Base-by-base conservation (phyloP, 2,888 invertebrate genomes). In the Hemicrepidius hirtus region DNA sequence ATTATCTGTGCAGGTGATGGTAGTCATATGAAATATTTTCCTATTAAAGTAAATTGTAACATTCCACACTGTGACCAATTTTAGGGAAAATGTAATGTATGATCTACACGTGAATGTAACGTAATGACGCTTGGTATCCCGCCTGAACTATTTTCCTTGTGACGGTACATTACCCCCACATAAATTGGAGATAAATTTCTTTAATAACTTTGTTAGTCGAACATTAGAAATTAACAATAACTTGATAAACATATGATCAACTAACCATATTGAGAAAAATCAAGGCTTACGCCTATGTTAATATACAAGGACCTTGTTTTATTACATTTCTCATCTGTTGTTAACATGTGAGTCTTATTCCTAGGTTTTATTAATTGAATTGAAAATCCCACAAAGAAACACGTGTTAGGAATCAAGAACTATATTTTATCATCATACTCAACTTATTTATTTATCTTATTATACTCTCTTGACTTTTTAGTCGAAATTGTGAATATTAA, bases 21-120 rank as follows among this genome's bases (percentile, higher is more conserved):
- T 49, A 20, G 49, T 35, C 55, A 41, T 32, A 7, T 9, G 24
- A 24, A 21, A 50, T 16, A 55, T 32, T 55, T 55, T 18, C 55
- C 55, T 28, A 55, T 55, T 55, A 55, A 24, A 55, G 32, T 12
- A 35, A n/a, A 21, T 18, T 32, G 24, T 55, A 55, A 55, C 32
- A 32, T 13, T 55, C 18, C 35, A 35, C 32, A 7, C 35, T 55
- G 16, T 35, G 28, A 16, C 55, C 55, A 32, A 35, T 55, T 55
- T 55, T 55, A 55, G 32, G 55, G 35, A 16, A 55, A 41, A 50
- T 13, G 28, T 55, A 16, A 55, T 55, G 18, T 35, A 55, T 32
- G 28, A 28, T 28, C 32, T 24, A 18, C 35, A 55, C 55, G 55
- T 55, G 32, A 55, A 55, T 35, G 28, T 28, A 18, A 35, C 55